Conservation (phyloP, 2,888 invertebrate genomes). For the Drosophila nr. perissopoda region DNA sequence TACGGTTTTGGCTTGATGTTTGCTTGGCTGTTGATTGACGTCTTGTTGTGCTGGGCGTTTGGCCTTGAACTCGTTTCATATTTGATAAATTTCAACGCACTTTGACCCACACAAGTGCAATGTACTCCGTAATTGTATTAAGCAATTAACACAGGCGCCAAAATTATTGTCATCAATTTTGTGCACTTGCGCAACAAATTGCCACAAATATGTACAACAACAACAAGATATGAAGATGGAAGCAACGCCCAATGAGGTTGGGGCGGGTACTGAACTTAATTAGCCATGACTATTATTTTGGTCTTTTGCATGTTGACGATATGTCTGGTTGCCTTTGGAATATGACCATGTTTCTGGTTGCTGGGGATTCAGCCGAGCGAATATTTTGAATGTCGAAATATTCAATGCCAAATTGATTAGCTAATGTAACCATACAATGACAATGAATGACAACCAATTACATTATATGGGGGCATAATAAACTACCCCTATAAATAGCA, state of each 20-base stretch:
- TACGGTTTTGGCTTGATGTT: constrained; percentile 37
- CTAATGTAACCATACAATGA: constrained; percentile 13
- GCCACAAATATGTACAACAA: constrained; percentile 14
- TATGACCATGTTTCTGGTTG: constrained; percentile 9
- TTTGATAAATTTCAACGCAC: constrained; percentile 64
- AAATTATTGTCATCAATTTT: constrained; percentile 63
- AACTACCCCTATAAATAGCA: constrained; percentile 1
- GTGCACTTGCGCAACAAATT: constrained; percentile 43
- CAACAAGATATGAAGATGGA: neutral
- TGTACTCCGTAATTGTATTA: constrained; percentile 48
- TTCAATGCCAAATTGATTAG: constrained; percentile 48
- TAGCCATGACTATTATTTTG: constrained; percentile 47
- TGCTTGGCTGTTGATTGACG: constrained; percentile 51
- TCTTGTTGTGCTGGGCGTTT: constrained; percentile 48
- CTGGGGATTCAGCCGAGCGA: constrained; percentile 15
- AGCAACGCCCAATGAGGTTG: constrained; percentile 7
- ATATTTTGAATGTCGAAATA: constrained; percentile 23
- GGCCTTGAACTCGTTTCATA: constrained; percentile 71
- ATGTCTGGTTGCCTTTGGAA: constrained; percentile 5
- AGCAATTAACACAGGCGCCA: constrained; percentile 59
- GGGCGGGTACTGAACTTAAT: constrained; percentile 34
- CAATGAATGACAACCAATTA: constrained; percentile 9
- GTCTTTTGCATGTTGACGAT: constrained; percentile 12
- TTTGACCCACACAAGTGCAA: constrained; percentile 35
- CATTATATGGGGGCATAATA: neutral